These are phyloP conservation scores for Catalaphyllia jardinei DNA, from an alignment of 64 coral and sea anemone species.

Conservation along the genomic window DNA sequence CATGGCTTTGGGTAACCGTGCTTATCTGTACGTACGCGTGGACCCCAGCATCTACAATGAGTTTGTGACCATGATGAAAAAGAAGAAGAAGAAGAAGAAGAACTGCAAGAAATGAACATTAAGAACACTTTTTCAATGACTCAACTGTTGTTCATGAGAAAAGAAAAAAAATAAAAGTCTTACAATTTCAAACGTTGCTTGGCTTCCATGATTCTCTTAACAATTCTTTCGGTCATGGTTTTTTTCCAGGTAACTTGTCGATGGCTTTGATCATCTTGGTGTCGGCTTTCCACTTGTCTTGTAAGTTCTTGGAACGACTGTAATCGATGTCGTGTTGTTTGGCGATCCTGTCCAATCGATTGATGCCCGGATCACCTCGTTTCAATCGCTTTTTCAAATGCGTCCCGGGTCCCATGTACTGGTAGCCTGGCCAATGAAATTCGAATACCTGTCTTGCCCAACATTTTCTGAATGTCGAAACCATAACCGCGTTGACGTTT, in stretches of 20 bases:
- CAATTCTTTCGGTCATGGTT: background rate
- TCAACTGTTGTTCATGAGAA: too few relatives aligned
- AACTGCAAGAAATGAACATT: too few relatives aligned
- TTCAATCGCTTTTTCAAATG: conserved; percentile 32
- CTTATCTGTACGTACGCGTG: too few relatives aligned
- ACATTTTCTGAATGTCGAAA: conserved; percentile 22
- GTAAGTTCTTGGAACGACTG: background rate
- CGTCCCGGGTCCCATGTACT: conserved; percentile 39
- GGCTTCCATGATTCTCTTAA: background rate
- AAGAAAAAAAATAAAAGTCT: background rate
- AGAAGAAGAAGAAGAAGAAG: too few relatives aligned
- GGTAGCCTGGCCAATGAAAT: conserved; percentile 33
- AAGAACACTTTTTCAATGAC: too few relatives aligned
- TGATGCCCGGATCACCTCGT: conserved; percentile 31
- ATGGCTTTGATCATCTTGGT: background rate
- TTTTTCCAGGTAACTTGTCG: background rate
- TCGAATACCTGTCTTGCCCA: conserved; percentile 12
- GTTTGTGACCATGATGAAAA: too few relatives aligned
- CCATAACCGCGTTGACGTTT: background rate
- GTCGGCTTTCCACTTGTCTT: conserved; percentile 31
- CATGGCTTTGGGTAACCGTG: too few relatives aligned
- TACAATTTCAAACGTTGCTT: background rate
- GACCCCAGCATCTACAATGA: too few relatives aligned
- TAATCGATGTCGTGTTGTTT: conserved; percentile 48
- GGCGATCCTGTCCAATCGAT: conserved; percentile 18